Evolutionary conservation across 2,888 invertebrate genomes (phyloP), one percentile per base, ranked within the genome.

Genomic region (Spisula subtruncata): DNA sequence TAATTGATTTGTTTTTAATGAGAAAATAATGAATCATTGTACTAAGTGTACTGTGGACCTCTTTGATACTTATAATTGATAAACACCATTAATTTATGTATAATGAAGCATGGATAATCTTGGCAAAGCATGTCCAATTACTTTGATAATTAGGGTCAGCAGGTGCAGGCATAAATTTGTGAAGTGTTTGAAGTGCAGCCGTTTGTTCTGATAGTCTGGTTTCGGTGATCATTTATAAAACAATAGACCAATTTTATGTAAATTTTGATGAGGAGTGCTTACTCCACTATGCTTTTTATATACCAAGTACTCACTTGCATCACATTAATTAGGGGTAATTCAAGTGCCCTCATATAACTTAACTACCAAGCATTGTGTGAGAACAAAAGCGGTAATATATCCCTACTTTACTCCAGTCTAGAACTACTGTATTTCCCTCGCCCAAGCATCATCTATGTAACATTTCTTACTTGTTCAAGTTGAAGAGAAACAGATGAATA

Each of bases 1-100:
- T 75, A 84, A 84, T 84, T 71, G 48, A 81, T 66, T 41, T 29
- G 54, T 66, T 16, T 66, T 86, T 86, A 81, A 86, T 66, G 86
- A 60, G 86, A 56, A 54, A 60, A 60, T 86, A 86, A 81, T 86
- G 35, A 75, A 35, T 56, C 32, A 48, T 25, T 83, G 83, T 83
- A 56, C 83, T 41, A 14, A 14, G 32, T 48, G 46, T 51, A 66
- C 75, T 60, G 20, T 32, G 60, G 60, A 4, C 75, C 32, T 46
- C 66, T 84, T 84, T 51, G 51, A 84, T 29, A 75, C 48, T 29
- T 56, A 51, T 46, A 83, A 56, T 54, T 83, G 56, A 56, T 83
- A 32, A 83, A 14, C 41, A 32, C 56, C 35, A 83, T 54, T 83
- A 54, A 51, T 83, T 51, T 83, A 32, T 16, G 10, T 5, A 84